Evolutionary conservation across 2,113 vertebrate species (phyloP), one percentile per base, ranked within the genome.

Genomic region (Aphyosemion australe): DNA sequence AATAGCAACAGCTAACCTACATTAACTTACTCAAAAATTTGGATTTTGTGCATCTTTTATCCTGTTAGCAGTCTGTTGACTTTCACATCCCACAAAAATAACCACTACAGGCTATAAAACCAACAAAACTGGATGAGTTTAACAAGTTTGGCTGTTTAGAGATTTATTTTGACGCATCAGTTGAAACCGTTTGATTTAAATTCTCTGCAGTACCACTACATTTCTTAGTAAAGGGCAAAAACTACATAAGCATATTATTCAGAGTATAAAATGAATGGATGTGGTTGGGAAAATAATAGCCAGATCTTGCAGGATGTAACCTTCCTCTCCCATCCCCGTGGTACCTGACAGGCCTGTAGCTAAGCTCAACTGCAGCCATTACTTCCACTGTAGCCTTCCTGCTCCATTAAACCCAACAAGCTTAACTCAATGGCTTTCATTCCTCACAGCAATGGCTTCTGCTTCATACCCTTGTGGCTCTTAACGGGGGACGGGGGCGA

Each of bases 321-420:
- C 68, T 77, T 61, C 41, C 19, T 62, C 46, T 47, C 42, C 37
- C 55, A 43, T 72, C 69, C 72, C 65, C 54, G 48, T 59, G 53
- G 76, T 69, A 82, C 78, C 79, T 81, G 83, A 78, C 76, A 82
- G 76, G 66, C 71, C 54, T 77, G 79, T 62, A 82, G 83, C 73
- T 32, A 56, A 66, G 74, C 81, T 84, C 77, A 67, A 62, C 74
- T 72, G 71, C 75, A 77, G 79, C 76, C 81, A 89, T 84, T 84
- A 85, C 74, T 82, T 81, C 79, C 74, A 68, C 78, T 81, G 74
- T 83, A 77, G 81, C 78, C 78, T 89, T 82, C 67, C 84, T 84
- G 88, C 83, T 81, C 83, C 84, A 88, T 91, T 90, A 87, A 92
- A 91, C 84, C 80, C 84, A 86, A 87, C 89, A 90, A 91, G 87